phyloP scores from a whole-genome alignment of 1,140 invertebrate genomes.

The Formica exsecta region DNA sequence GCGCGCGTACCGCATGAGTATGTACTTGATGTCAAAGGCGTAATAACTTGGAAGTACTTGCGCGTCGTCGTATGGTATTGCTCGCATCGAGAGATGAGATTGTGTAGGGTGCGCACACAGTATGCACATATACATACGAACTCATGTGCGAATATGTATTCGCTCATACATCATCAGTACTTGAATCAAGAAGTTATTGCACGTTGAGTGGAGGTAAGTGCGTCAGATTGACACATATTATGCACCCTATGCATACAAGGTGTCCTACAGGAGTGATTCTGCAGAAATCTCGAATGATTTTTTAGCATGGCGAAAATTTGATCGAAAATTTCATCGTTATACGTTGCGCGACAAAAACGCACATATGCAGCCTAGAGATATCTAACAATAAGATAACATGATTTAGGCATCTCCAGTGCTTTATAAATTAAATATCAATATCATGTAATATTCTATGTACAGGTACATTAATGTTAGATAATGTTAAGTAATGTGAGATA shows the following conservation, averaged over 20 bases:
- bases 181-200: slow-evolving; percentile 56
- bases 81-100: slow-evolving; percentile 1
- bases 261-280: background rate
- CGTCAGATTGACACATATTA: slow-evolving; percentile 40
- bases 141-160: slow-evolving; percentile 1
- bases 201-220: slow-evolving; percentile 34
- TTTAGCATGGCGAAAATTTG: background rate
- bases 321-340: background rate
- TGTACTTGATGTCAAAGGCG: slow-evolving; percentile 78
- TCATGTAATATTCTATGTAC: slow-evolving; percentile 14
- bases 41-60: slow-evolving; percentile 79
- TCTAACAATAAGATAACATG: background rate
- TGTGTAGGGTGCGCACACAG: background rate
- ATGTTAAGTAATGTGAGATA: background rate
- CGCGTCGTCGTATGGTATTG: background rate
- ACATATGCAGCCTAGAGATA: background rate
- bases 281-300: background rate
- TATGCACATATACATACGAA: background rate
- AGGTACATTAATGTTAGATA: background rate
- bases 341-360: background rate
- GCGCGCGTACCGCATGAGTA: slow-evolving; percentile 53
- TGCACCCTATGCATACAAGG: background rate
- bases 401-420: background rate
- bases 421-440: slow-evolving; percentile 21
- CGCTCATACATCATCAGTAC: slow-evolving; percentile 33